phyloP scores from a whole-genome alignment of 2,888 invertebrate genomes.

The Apocheima hispidaria region DNA sequence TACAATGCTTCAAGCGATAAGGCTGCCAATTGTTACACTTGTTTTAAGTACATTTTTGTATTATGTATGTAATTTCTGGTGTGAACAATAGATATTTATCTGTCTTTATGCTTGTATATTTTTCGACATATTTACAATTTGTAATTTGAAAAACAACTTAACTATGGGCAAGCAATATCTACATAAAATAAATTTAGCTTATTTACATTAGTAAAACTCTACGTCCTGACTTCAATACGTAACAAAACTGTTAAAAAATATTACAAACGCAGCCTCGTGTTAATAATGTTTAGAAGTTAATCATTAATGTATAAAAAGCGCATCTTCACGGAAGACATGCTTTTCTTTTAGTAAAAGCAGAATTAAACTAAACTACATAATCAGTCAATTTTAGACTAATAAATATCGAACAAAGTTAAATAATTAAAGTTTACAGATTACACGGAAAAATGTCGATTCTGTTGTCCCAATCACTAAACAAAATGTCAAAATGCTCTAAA shows the following conservation, averaged over 20 bases:
- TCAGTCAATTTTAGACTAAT: constrained; percentile 62
- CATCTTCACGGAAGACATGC: constrained; percentile 68
- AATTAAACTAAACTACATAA: constrained; percentile 37
- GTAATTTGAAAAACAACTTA: too few relatives aligned
- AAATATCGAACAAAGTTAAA: neutral
- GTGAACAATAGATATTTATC: too few relatives aligned
- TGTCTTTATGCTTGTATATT: too few relatives aligned
- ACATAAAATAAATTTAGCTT: neutral
- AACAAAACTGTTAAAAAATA: neutral
- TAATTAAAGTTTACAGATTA: too few relatives aligned
- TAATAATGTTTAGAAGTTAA: constrained; percentile 4
- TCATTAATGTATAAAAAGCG: constrained; percentile 24
- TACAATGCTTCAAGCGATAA: too few relatives aligned
- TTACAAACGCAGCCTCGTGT: constrained; percentile 13
- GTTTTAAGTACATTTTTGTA: too few relatives aligned
- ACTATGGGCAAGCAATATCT: neutral
- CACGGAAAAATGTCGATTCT: too few relatives aligned
- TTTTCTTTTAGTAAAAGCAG: constrained; percentile 53
- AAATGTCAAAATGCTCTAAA: too few relatives aligned
- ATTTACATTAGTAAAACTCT: constrained; percentile 6
- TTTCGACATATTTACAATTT: too few relatives aligned
- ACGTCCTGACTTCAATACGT: neutral
- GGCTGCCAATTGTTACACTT: too few relatives aligned
- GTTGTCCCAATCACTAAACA: too few relatives aligned
- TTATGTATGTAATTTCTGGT: too few relatives aligned